Base-by-base conservation (phyloP, 2,888 invertebrate species). In the Agrilus cyanescens region DNA sequence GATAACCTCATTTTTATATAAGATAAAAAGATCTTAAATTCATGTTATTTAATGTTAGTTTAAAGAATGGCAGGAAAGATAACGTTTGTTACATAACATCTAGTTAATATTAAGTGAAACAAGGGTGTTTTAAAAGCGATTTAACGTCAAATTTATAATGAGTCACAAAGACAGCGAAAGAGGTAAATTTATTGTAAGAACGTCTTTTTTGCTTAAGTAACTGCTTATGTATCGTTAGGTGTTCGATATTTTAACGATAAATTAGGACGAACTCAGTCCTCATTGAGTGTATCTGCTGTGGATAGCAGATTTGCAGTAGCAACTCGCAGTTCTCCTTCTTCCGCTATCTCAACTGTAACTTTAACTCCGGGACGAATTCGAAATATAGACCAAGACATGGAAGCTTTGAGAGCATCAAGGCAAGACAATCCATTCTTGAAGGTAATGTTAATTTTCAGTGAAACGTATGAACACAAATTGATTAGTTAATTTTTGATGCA, bases 341-440 rank as follows among this genome's bases (percentile, higher is more conserved):
- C 75, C 36, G 72, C 76, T 40, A 66, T 74, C 50, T 77, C 84
- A 30, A 77, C 81, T 39, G 71, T 82, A 46, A 74, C 82, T 33
- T 63, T 82, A 51, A 82, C 82, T 51, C 84, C 84, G 38, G 84
- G 84, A 14, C 71, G 83, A 50, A 80, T 81, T 47, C 72, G 84
- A 52, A 83, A 85, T 65, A 82, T 85, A 57, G 84, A 85, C 57
- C 82, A 84, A 66, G 87, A 87, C 59, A 86, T 87, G 85, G 85
- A 86, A 62, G 82, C 85, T 16, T 69, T 87, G 34, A 73, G 85
- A 56, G 72, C 85, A 36, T 86, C 86, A 7, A 72, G 87, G 46
- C 85, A 86, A 65, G 87, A 88, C 65, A 87, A 88, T 68, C 87
- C 87, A 2, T 86, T 84, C 61, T 69, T 87, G 47, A 82, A 85